A percentile compares a stretch with the other conserved stretches of the same genome.
Evolutionary conservation across 2,888 invertebrate genomes (phyloP).

Genomic region (Chelonus formosanus): DNA sequence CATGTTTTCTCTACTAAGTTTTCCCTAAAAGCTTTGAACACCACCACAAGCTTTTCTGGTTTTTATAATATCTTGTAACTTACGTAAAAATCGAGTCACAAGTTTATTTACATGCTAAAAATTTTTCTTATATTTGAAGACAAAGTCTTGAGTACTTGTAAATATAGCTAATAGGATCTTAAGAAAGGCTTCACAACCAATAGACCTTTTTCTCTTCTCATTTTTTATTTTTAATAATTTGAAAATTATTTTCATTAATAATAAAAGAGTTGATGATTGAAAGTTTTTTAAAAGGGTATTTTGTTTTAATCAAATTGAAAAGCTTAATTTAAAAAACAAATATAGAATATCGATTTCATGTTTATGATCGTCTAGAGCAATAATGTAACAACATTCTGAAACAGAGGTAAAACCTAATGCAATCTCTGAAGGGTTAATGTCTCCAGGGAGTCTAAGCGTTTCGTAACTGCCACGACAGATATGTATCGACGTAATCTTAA

Average conservation of each 20-base stretch:
- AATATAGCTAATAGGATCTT: constrained; percentile 54
- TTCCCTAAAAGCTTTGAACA: background rate
- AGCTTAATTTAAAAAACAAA: too few relatives aligned
- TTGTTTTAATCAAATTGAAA: too few relatives aligned
- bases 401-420: constrained; percentile 16
- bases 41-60: too few relatives aligned
- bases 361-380: constrained; percentile 15
- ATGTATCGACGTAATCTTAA: constrained; percentile 15
- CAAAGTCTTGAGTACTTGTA: constrained; percentile 9
- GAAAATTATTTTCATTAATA: background rate
- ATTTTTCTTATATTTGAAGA: constrained; percentile 10
- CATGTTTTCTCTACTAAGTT: constrained; percentile 1
- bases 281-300: too few relatives aligned
- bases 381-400: constrained; percentile 18
- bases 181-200: constrained; percentile 59
- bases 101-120: background rate
- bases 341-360: background rate
- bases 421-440: constrained; percentile 21
- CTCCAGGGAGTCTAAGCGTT: constrained; percentile 25
- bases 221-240: constrained; percentile 2
- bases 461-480: constrained; percentile 23
- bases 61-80: too few relatives aligned
- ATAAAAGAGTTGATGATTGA: background rate
- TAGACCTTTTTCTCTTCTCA: constrained; percentile 37
- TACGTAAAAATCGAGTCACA: background rate